Base-by-base conservation (phyloP, 2,113 vertebrate species). In the Zootoca vivipara region DNA sequence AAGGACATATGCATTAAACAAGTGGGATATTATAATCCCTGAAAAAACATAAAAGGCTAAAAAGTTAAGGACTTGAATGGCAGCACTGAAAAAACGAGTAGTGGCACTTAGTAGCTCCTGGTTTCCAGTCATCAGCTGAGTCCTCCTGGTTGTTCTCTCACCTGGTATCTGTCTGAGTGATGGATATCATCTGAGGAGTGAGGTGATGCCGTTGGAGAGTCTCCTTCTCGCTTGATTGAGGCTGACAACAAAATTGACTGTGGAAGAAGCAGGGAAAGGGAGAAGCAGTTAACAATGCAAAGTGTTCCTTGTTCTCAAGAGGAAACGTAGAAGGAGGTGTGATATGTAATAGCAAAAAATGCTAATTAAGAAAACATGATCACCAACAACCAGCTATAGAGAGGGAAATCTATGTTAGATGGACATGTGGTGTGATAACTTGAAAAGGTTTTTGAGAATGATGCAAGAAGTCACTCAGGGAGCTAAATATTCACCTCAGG, bases 141-240 rank as follows among this genome's bases (percentile, higher is more conserved):
- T 78, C 26, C 30, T 73, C 52, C 38, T 83, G 79, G 62, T 78
- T 78, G 82, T 64, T 87, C 85, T 91, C 95, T 93, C 93, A 99
- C 99, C 99, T 99, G 99, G 96, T 99, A 99, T 98, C 99, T 98
- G 98, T 99, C 99, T 65, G 99, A 99, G 95, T 99, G 99, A 97
- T 99, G 99, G 92, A 98, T 98, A 93, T 99, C 99, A 42, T 99
- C 99, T 70, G 98, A 99, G 24, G 99, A 99, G 94, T 99, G 97
- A 65, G 99, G 99, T 9, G 99, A 99, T 28, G 98, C 98, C 90
- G 98, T 98, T 0, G 99, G 99, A 95, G 99, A 99, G 93, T 99
- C 99, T 92, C 99, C 99, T 98, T 99, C 99, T 85, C 99, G 97
- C 96, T 99, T 99, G 97, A 99, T 99, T 95, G 99, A 98, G 95